Evolutionary conservation across 1,140 invertebrate genomes (phyloP).

Genomic region (Drosophila micromelanica): DNA sequence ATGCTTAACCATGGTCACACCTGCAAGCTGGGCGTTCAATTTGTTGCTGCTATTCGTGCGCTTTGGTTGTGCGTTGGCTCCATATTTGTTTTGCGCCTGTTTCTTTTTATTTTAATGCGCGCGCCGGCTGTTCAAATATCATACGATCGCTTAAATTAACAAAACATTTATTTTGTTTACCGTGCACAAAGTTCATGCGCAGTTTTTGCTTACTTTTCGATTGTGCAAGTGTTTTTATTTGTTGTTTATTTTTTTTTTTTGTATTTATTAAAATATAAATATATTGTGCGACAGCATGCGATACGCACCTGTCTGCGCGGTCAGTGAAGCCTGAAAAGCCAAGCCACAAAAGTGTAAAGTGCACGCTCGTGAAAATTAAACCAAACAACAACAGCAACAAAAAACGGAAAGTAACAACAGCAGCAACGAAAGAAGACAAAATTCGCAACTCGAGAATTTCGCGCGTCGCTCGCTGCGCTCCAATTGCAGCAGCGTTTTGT

Average conservation of each 20-base stretch:
- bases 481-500: constrained; percentile 38
- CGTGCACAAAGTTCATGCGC: background rate
- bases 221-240: constrained; percentile 6
- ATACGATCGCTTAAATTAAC: constrained; percentile 15
- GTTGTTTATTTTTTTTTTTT: background rate
- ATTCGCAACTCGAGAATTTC: constrained; percentile 59
- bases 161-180: constrained; percentile 11
- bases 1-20: constrained; percentile 10
- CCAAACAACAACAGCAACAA: constrained; percentile 30
- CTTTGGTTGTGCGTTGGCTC: constrained; percentile 12
- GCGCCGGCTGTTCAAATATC: constrained; percentile 52
- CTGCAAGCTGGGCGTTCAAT: constrained; percentile 29
- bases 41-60: constrained; percentile 40
- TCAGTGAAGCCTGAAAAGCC: constrained; percentile 53
- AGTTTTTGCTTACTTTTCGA: constrained; percentile 4
- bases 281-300: constrained; percentile 23
- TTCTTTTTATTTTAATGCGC: constrained; percentile 2
- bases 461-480: constrained; percentile 47
- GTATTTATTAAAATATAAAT: background rate
- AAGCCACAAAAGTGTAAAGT: constrained; percentile 81
- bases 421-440: constrained; percentile 17
- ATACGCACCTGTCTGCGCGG: constrained; percentile 54
- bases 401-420: constrained; percentile 17
- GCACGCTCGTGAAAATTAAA: constrained; percentile 34
- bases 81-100: background rate